A percentile compares a stretch with the other conserved stretches of the same genome.
phyloP scores from a whole-genome alignment of 1,140 invertebrate genomes.

The Apis mellifera region DNA sequence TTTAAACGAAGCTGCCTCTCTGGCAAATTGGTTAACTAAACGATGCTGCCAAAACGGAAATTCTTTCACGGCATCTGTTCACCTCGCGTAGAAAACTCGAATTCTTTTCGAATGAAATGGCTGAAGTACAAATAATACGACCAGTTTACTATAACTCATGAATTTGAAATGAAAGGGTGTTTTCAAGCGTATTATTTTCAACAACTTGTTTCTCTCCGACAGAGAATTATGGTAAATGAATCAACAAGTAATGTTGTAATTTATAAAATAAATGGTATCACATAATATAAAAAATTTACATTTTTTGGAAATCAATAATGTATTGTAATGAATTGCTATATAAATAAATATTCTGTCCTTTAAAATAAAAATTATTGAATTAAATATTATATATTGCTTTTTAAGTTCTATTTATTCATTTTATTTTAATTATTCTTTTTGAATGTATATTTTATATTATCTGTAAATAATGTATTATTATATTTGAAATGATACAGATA shows the following conservation, averaged over 20 bases:
- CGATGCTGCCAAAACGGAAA: neutral
- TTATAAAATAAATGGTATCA: neutral
- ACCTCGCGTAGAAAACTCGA: neutral
- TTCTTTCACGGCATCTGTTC: conserved; percentile 11
- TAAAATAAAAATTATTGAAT: neutral
- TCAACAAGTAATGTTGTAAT: neutral
- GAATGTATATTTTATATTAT: too few relatives aligned
- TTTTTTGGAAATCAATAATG: neutral
- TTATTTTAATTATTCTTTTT: too few relatives aligned
- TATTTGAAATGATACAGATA: too few relatives aligned
- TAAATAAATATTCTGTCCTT: neutral
- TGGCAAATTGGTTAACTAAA: conserved; percentile 24
- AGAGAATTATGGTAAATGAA: neutral
- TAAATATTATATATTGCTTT: too few relatives aligned
- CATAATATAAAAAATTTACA: neutral
- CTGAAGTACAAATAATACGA: conserved; percentile 22
- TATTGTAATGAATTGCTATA: neutral
- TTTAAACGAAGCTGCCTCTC: conserved; percentile 1
- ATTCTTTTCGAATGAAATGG: conserved; percentile 21
- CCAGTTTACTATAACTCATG: neutral
- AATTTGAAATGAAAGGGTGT: neutral
- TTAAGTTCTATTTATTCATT: too few relatives aligned
- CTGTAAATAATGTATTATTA: too few relatives aligned
- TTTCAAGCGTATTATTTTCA: neutral
- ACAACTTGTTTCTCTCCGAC: neutral